Percentiles rank a stretch among this genome's conserved stretches.
These are phyloP conservation scores for Clostera curtula DNA, from an alignment of 2,888 invertebrate species.

Conservation along the genomic window DNA sequence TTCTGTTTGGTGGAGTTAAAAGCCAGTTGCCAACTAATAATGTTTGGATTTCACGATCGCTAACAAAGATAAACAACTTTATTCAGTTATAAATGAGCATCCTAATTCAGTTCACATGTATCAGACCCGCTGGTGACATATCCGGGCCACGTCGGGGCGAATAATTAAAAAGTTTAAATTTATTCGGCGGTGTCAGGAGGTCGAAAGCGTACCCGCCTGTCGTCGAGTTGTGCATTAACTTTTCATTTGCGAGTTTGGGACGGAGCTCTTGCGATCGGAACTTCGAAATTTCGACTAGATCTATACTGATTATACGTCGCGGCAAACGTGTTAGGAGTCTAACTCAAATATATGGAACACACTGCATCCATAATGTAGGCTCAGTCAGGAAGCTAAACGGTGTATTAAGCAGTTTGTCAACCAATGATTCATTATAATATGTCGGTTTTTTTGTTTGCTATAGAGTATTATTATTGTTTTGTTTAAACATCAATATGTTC, in stretches of 20 bases:
- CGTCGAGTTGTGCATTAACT: conserved; percentile 62
- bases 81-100: background rate
- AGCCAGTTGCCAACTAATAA: conserved; percentile 32
- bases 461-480: too few relatives aligned
- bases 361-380: too few relatives aligned
- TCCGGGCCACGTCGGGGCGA: conserved; percentile 36
- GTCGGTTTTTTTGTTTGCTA: too few relatives aligned
- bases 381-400: too few relatives aligned
- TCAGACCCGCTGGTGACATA: conserved; percentile 28
- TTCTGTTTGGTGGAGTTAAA: conserved; percentile 19
- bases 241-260: conserved; percentile 63
- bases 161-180: conserved; percentile 61
- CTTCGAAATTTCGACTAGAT: conserved; percentile 41
- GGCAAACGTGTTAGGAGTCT: too few relatives aligned
- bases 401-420: too few relatives aligned
- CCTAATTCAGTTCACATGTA: conserved; percentile 5
- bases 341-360: too few relatives aligned
- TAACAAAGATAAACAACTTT: too few relatives aligned
- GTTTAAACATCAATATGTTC: too few relatives aligned
- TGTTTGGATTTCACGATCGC: too few relatives aligned
- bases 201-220: conserved; percentile 49
- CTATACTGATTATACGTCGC: too few relatives aligned
- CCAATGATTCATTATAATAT: too few relatives aligned
- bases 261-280: conserved; percentile 42
- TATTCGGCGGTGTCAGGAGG: conserved; percentile 43